Base-by-base conservation (phyloP, 2,113 vertebrate genomes). In the Lathamus discolor region DNA sequence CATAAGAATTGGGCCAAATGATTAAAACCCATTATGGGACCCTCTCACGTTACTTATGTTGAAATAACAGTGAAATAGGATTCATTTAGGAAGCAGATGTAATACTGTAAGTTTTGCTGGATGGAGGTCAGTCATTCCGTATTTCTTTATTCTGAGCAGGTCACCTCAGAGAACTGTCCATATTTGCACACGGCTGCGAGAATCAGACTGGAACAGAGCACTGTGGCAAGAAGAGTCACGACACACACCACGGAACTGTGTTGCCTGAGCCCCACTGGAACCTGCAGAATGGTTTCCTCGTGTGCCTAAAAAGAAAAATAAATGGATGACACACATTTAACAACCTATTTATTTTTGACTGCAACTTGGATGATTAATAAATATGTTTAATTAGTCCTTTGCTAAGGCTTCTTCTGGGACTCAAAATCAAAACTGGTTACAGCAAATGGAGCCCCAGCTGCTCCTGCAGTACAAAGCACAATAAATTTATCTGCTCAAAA, bases 201-300 rank as follows among this genome's bases (percentile, higher is more conserved):
- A 69, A 99, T 97, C n/a, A 97, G 81, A 68, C 93, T 73, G 80
- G 98, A 98, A 93, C 98, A 99, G 77, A 99, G 84, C 61, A 98
- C 24, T 1, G 98, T 98, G 90, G 98, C 90, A 10, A 99, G 97
- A 80, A 99, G 96, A 48, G 99, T 99, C 87, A 97, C 91, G 5
- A 86, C 97, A 57, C 98, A 99, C 33, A 99, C 98, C 10, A 97
- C 86, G 27, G 54, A 39, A 69, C 75, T 88, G 24, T 98, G 96
- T 20, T 98, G 96, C 52, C 95, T 98, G 39, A 99, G 98, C 22
- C 99, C 99, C 54, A 99, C 99, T 37, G 99, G 99, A 82, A 99
- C 72, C 62, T 97, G 97, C 24, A 99, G 88, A 66, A 85, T 82
- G 31, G 37, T 9, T 15, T 95, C 96, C 52, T 97, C 93, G 7